Base-by-base conservation (phyloP, 2,797 vertebrate species). In the Potorous gilbertii region DNA sequence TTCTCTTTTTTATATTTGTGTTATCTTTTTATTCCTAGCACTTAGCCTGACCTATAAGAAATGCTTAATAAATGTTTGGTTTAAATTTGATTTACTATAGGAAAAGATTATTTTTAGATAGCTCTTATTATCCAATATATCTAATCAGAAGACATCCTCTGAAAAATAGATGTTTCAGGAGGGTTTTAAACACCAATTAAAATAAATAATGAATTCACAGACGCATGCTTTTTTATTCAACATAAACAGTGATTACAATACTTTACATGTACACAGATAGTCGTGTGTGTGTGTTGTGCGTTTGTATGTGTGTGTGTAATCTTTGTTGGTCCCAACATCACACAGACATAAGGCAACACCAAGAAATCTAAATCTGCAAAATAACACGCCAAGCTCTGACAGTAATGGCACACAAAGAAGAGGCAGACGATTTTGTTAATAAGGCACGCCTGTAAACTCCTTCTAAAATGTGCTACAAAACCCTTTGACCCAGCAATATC, bases 111-210 rank as follows among this genome's bases (percentile, higher is more conserved):
- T 4, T 92, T 91, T 94, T 91, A 8, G 8, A 56, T 40, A 90
- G 59, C 34, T 93, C 59, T 74, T 93, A 55, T 8, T 34, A 24
- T 27, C 94, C 92, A 89, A 91, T 4, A 92, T 55, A 94, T 12
- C 92, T 90, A 94, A 52, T 94, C 91, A 59, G 89, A 94, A 96
- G 46, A 5, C 50, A 87, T 95, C 94, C 55, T 95, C 93, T 92
- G n/a, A 13, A n/a, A 56, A 56, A 54, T 11, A 16, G 31, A 27
- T 87, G 40, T 87, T 87, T 87, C 21, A 28, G 28, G 4, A 12
- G 3, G 0, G 34, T 46, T 81, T 40, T 81, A 46, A 81, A 24
- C 40, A 81, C n/a, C 18, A 40, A 10, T 55, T 46, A 14, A 52
- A 62, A 1, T 56, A 94, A 92, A 87, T 52, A 96, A 29, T 74